These are phyloP conservation scores for Ameiurus melas DNA, from an alignment of 2,113 vertebrate genomes.

Conservation along the genomic window DNA sequence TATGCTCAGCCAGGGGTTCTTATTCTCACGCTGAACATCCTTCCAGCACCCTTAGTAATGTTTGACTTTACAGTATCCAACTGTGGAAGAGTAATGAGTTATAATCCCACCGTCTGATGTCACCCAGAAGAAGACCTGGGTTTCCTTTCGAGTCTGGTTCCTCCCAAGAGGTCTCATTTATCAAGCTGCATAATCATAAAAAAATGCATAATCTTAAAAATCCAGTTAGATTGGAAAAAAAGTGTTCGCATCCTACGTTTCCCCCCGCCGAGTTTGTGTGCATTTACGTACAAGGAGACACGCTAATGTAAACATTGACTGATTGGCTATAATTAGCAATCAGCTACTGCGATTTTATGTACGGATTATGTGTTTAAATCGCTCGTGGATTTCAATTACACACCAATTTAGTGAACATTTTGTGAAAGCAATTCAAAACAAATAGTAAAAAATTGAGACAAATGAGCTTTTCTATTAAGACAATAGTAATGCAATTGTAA, in stretches of 20 bases:
- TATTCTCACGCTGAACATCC: too few species aligned
- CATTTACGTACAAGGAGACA: background rate
- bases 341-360: background rate
- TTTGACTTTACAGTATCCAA: background rate
- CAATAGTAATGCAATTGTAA: background rate
- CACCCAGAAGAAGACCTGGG: background rate
- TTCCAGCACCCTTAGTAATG: background rate
- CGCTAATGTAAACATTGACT: background rate
- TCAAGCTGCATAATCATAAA: background rate
- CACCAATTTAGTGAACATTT: background rate
- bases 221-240: background rate
- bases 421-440: background rate
- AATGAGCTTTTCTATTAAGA: background rate
- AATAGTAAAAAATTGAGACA: background rate
- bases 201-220: too few species aligned
- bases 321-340: background rate
- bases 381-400: background rate
- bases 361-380: background rate
- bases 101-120: background rate
- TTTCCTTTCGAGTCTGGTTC: background rate
- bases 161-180: background rate
- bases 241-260: background rate
- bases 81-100: background rate
- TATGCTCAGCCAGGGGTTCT: too few species aligned
- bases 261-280: background rate